A percentile compares a stretch with the other conserved stretches of the same genome.
These are phyloP conservation scores for Coturnix japonica DNA, from an alignment of 2,113 vertebrate genomes.

Conservation along the genomic window DNA sequence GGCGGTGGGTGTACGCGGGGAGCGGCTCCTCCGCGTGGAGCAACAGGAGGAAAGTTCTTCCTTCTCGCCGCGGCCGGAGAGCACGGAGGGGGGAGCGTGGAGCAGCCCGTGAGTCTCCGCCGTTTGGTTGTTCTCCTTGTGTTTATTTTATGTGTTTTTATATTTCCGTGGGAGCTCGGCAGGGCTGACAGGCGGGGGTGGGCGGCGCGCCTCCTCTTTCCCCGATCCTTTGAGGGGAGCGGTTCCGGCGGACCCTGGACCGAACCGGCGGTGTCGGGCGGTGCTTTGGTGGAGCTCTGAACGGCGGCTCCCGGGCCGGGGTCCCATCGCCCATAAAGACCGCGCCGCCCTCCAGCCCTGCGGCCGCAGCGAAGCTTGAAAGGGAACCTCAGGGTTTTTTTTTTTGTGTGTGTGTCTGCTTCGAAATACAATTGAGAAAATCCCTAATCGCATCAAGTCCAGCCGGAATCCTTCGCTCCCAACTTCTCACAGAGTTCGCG, in stretches of 20 bases:
- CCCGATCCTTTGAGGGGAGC: not conserved
- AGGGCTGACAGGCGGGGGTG: not conserved
- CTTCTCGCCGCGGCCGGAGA: not conserved
- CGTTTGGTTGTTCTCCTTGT: not conserved
- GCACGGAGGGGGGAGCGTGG: not conserved
- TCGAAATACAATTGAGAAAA: not conserved
- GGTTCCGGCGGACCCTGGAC: accelerated
- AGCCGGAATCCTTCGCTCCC: not conserved
- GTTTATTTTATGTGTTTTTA: not conserved
- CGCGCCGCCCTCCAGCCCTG: too few relatives aligned
- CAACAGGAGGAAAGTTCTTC: not conserved
- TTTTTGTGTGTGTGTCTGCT: not conserved
- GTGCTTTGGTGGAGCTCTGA: accelerated
- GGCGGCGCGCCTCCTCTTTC: not conserved
- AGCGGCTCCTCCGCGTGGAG: not conserved
- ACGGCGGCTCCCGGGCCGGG: not conserved
- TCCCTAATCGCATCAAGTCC: not conserved
- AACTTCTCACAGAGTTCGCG: not conserved
- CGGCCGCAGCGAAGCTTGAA: not conserved
- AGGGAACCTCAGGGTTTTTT: not conserved
- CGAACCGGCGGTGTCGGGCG: not conserved
- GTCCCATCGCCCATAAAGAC: not conserved
- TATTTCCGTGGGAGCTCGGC: not conserved
- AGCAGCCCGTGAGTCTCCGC: not conserved
- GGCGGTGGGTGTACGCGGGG: not conserved